These are phyloP conservation scores for Arothron firmamentum DNA, from an alignment of 2,113 vertebrate species.

Conservation along the genomic window DNA sequence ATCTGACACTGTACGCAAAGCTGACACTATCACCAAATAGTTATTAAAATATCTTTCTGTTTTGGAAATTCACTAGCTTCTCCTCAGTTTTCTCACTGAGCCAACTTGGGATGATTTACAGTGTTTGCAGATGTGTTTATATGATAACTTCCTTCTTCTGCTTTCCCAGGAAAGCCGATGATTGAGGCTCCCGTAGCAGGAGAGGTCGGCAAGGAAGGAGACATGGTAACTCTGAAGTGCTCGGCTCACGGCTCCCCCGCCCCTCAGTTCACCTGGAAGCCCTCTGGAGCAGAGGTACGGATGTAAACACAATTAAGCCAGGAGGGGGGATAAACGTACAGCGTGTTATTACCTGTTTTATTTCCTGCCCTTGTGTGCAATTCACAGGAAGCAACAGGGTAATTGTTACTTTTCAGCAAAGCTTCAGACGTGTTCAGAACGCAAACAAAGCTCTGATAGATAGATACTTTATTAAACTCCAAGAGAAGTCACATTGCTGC, in stretches of 20 bases:
- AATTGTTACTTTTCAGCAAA: background rate
- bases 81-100: too few relatives aligned
- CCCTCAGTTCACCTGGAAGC: slow-evolving; percentile 68
- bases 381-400: background rate
- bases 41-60: too few relatives aligned
- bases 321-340: background rate
- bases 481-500: too few relatives aligned
- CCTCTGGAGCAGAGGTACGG: slow-evolving; percentile 58
- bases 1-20: too few relatives aligned
- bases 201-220: slow-evolving; percentile 59
- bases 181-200: slow-evolving; percentile 30
- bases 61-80: too few relatives aligned
- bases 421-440: too few relatives aligned
- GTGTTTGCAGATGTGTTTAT: too few relatives aligned
- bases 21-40: too few relatives aligned
- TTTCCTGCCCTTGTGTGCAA: background rate
- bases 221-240: slow-evolving; percentile 61
- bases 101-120: too few relatives aligned
- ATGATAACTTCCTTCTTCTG: background rate
- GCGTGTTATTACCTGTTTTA: background rate
- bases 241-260: slow-evolving; percentile 34
- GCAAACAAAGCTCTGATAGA: too few relatives aligned
- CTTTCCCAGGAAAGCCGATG: slow-evolving; percentile 56
- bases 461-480: too few relatives aligned
- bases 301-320: background rate